Evolutionary conservation across 2,888 invertebrate species (phyloP).

Genomic region (Bellardia bayeri): DNA sequence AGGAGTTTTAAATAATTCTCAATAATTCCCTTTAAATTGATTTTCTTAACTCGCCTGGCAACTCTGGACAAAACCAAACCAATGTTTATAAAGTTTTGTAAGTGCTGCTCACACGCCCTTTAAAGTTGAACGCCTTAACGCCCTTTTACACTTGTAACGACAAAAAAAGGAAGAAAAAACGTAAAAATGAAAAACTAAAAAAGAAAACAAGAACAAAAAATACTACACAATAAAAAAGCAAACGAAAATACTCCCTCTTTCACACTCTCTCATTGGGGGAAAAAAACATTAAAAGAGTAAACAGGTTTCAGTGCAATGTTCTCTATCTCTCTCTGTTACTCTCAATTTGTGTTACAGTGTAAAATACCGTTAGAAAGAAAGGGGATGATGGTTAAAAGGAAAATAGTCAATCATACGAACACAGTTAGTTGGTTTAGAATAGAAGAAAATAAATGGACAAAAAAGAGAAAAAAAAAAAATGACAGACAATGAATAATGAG

Average conservation of each 20-base stretch:
- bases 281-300: conserved; percentile 16
- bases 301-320: background rate
- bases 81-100: conserved; percentile 51
- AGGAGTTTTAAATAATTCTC: background rate
- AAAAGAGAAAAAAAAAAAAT: conserved; percentile 14
- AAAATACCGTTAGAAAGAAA: conserved; percentile 27
- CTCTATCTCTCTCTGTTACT: background rate
- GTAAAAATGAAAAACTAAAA: conserved; percentile 41
- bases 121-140: conserved; percentile 71
- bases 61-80: conserved; percentile 31
- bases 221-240: conserved; percentile 47
- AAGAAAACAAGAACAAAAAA: conserved; percentile 19
- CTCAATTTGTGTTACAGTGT: conserved; percentile 23
- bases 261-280: background rate
- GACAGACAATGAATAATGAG: conserved; percentile 56
- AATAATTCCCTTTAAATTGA: background rate
- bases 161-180: conserved; percentile 14
- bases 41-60: conserved; percentile 37
- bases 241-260: conserved; percentile 51
- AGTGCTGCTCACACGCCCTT: conserved; percentile 72
- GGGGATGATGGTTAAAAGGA: conserved; percentile 53
- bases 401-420: conserved; percentile 58
- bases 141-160: conserved; percentile 70
- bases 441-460: conserved; percentile 5
- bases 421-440: conserved; percentile 24